Base-by-base conservation (phyloP, 2,888 invertebrate genomes). In the Lycaena phlaeas region DNA sequence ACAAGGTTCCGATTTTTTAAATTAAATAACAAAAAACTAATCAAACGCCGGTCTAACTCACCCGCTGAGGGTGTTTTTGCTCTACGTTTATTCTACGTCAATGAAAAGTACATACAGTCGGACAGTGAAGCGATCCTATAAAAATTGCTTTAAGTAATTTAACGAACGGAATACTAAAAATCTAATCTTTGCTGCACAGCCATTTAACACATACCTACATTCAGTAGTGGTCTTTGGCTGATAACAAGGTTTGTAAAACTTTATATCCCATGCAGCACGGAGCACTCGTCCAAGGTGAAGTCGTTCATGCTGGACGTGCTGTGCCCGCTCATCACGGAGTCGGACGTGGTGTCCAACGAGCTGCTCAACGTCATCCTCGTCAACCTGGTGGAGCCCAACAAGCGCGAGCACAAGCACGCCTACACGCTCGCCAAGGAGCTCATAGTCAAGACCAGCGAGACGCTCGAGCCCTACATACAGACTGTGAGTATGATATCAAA, bases 291-390 rank as follows among this genome's bases (percentile, higher is more conserved):
- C 9, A 96, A 97, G 82, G 97, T 98, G 36, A 97, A 96, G 65
- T 95, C 94, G 48, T 97, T 98, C 72, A 97, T 98, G 93, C 82
- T 98, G 60, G 98, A 98, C 71, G 95, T 98, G 39, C 87, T 98
- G 49, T 93, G 94, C 59, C 97, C 98, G 0, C 86, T 98, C 28
- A 95, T 98, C 57, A 94, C 95, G 14, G 98, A 98, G 77, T 95
- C 96, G 4, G 98, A 98, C 69, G 92, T 94, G 56, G 95, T 98
- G 36, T 95, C 97, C 52, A 95, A 95, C 66, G 96, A 97, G 71
- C 87, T 98, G 6, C 86, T 98, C 43, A 96, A 98, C 76, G 94
- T 96, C 49, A 95, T 98, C 59, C 87, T 98, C 40, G 90, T 93
- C 59, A 97, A 97, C 71, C 90, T 98, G 58, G 95, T 98, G 45